Evolutionary conservation across 2,797 vertebrate genomes (phyloP).

Genomic region (Prunella strophiata): DNA sequence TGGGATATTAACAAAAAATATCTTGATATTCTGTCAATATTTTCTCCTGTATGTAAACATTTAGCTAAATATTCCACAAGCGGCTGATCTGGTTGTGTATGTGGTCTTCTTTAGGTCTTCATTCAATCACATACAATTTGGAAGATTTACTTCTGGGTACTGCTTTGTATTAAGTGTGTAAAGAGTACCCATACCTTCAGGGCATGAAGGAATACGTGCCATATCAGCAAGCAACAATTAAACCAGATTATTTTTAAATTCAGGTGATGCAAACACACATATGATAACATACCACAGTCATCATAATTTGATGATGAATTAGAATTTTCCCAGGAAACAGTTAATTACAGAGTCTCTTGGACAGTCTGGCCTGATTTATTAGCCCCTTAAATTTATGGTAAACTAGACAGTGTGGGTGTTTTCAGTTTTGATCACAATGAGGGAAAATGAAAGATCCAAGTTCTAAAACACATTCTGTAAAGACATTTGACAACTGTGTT

Average conservation of each 20-base stretch:
- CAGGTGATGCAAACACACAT: background rate
- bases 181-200: background rate
- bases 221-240: background rate
- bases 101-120: background rate
- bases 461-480: background rate
- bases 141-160: background rate
- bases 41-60: background rate
- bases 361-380: background rate
- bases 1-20: background rate
- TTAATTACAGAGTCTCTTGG: background rate
- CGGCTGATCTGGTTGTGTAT: background rate
- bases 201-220: background rate
- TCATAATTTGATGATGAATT: background rate
- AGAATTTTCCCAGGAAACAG: background rate
- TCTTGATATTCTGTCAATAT: background rate
- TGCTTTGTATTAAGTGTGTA: background rate
- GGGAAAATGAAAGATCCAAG: background rate
- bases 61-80: background rate
- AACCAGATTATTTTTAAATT: background rate
- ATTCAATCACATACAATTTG: background rate
- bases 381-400: background rate
- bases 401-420: background rate
- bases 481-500: background rate
- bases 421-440: background rate
- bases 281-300: background rate